Conservation (phyloP, 2,797 vertebrate genomes). For the Calcarius lapponicus region DNA sequence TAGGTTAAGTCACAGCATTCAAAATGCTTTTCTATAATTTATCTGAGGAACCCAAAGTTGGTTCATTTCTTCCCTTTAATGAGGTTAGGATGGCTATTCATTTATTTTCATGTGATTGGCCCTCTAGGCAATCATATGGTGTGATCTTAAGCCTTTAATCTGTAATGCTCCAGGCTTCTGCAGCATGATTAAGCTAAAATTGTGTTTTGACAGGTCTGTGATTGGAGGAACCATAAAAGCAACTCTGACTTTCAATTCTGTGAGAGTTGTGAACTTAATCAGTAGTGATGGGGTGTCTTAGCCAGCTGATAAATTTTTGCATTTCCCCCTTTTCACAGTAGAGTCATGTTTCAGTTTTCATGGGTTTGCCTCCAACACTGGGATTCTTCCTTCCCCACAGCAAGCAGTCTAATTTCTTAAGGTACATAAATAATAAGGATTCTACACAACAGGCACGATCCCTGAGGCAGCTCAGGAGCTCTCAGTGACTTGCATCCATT, state of each 20-base stretch:
- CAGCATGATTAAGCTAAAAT: slow-evolving; percentile 21
- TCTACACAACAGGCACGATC: neutral
- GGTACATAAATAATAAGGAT: neutral
- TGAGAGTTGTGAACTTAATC: neutral
- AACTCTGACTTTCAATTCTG: neutral
- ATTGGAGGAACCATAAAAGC: neutral
- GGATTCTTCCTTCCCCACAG: neutral
- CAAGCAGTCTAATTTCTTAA: neutral
- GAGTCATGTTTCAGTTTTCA: neutral
- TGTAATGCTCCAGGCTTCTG: neutral
- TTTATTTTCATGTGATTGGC: neutral
- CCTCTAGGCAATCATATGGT: neutral
- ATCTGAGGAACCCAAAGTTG: neutral
- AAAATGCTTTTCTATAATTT: neutral
- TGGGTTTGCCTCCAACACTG: neutral
- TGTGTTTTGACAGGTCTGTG: neutral
- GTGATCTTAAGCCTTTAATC: slow-evolving; percentile 25
- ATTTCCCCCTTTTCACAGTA: neutral
- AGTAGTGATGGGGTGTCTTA: neutral
- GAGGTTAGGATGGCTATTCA: neutral
- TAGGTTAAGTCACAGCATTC: neutral
- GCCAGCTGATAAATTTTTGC: neutral
- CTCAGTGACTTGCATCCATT: neutral
- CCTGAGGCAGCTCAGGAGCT: neutral
- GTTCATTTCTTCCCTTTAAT: neutral